Percentiles rank a stretch among this genome's conserved stretches.
phyloP scores from a whole-genome alignment of 2,113 vertebrate species.

The Falcunculus frontatus region DNA sequence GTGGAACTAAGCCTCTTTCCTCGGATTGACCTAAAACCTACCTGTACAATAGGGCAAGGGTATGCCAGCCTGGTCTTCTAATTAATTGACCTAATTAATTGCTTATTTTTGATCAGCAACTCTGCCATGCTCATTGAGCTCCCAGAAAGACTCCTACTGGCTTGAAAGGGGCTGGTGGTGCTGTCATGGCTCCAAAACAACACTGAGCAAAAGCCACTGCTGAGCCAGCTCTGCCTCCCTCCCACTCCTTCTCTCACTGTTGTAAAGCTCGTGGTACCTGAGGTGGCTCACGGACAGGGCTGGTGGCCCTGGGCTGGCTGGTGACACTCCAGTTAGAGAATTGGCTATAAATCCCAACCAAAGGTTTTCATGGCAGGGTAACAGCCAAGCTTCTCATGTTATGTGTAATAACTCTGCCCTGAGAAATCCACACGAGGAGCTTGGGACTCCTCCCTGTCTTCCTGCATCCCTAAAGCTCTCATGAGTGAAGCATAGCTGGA shows the following conservation, averaged over 20 bases:
- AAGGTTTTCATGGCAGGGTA: neutral
- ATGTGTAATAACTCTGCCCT: neutral
- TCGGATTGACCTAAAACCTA: neutral
- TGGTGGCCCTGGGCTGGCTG: neutral
- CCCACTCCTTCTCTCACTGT: rapidly evolving
- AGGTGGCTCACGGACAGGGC: rapidly evolving
- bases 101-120: neutral
- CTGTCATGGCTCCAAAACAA: neutral
- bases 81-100: neutral
- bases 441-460: neutral
- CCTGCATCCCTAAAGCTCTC: neutral
- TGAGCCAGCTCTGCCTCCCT: neutral
- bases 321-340: neutral
- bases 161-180: neutral
- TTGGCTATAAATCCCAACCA: neutral
- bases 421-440: neutral
- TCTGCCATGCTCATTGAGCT: neutral
- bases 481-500: neutral
- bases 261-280: neutral
- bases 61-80: neutral
- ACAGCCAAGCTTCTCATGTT: neutral
- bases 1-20: neutral
- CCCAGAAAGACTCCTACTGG: neutral
- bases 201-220: neutral
- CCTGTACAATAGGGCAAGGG: neutral